These are phyloP conservation scores for Sander vitreus DNA, from an alignment of 2,113 vertebrate species.

Conservation along the genomic window DNA sequence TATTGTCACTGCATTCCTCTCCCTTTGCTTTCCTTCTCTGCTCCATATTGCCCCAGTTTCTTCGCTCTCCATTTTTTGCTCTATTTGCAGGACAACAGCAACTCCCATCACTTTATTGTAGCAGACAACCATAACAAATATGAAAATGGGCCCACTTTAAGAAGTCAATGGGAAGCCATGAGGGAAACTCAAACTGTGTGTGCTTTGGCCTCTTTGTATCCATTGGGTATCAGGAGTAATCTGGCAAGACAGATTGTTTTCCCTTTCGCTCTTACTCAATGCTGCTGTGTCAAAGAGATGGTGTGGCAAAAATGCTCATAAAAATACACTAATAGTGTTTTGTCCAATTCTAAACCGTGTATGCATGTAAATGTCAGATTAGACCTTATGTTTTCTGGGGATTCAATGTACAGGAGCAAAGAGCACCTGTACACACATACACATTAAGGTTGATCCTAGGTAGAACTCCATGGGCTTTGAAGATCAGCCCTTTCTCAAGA, in stretches of 20 bases:
- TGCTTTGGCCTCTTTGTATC: constrained; percentile 50
- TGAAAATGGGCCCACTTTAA: constrained; percentile 60
- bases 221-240: constrained; percentile 56
- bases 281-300: constrained; percentile 27
- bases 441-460: not conserved
- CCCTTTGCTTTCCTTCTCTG: constrained; percentile 20
- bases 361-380: not conserved
- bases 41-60: constrained; percentile 59
- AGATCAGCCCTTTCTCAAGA: constrained; percentile 10
- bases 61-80: constrained; percentile 53
- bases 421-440: not conserved
- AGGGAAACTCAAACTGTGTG: constrained; percentile 41
- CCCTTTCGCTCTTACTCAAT: constrained; percentile 1
- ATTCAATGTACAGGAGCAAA: not conserved
- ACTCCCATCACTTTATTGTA: constrained; percentile 67
- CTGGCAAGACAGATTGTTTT: constrained; percentile 54
- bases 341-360: not conserved
- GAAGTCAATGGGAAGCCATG: constrained; percentile 65
- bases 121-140: constrained; percentile 75
- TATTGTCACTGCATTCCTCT: not conserved
- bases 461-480: not conserved
- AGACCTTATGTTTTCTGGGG: not conserved
- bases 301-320: constrained; percentile 22
- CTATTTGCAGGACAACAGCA: constrained; percentile 64
- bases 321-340: constrained; percentile 5